A percentile compares a stretch with the other conserved stretches of the same genome.
These are phyloP conservation scores for Tretioscincus oriximinensis DNA, from an alignment of 2,113 vertebrate genomes.

Conservation along the genomic window DNA sequence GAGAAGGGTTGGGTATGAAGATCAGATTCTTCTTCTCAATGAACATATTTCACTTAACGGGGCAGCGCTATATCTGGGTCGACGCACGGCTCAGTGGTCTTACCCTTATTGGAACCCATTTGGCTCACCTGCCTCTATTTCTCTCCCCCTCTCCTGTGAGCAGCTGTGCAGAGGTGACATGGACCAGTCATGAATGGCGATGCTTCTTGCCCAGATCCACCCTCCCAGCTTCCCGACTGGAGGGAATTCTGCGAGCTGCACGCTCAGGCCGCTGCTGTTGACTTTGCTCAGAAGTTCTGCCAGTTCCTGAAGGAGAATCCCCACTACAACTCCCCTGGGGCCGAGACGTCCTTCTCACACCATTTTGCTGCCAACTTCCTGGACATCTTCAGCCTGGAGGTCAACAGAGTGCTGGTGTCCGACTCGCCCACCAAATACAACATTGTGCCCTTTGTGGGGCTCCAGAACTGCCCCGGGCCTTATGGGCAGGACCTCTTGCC, in stretches of 20 bases:
- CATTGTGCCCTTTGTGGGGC: slow-evolving; percentile 86
- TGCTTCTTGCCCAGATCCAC: slow-evolving; percentile 82
- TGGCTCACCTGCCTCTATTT: fast-evolving
- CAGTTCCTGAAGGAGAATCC: slow-evolving; percentile 93
- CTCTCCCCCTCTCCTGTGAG: slow-evolving; percentile 38
- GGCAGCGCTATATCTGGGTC: no score
- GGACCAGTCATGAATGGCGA: slow-evolving; percentile 97
- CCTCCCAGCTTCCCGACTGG: slow-evolving; percentile 92
- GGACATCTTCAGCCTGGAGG: slow-evolving; percentile 85
- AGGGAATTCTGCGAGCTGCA: slow-evolving; percentile 97
- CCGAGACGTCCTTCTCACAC: slow-evolving; percentile 89
- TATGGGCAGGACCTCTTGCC: slow-evolving; percentile 78
- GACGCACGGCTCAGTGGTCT: no score
- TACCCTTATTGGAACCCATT: no score
- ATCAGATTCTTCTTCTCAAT: no score
- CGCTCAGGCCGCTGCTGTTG: slow-evolving; percentile 87
- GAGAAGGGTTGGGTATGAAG: no score
- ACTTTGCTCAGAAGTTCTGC: slow-evolving; percentile 95
- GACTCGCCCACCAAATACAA: slow-evolving; percentile 80
- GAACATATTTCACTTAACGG: no score
- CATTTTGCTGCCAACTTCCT: slow-evolving; percentile 91
- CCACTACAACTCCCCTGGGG: slow-evolving; percentile 88
- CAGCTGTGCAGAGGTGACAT: slow-evolving; percentile 82
- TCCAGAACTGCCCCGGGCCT: slow-evolving; percentile 84
- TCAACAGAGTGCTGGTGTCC: slow-evolving; percentile 83